Conservation (phyloP, 2,113 vertebrate genomes). For the Butorides virescens region DNA sequence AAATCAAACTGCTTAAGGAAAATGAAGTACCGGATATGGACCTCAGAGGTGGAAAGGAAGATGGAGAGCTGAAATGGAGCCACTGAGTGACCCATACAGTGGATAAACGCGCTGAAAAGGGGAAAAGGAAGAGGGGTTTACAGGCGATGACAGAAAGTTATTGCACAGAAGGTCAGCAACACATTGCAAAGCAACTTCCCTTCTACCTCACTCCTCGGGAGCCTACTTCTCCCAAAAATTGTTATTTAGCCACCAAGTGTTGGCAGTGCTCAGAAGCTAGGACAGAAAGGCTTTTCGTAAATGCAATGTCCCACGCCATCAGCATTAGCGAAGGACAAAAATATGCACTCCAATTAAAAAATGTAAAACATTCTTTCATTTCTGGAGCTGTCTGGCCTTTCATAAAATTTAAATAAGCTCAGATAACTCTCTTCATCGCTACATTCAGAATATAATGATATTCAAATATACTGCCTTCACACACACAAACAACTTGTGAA, state of each 20-base stretch:
- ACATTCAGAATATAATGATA: constrained; percentile 63
- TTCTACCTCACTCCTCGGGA: neutral
- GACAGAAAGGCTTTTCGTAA: neutral
- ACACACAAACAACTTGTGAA: constrained; percentile 71
- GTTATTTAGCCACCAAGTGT: neutral
- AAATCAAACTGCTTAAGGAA: neutral
- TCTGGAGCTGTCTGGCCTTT: constrained; percentile 28
- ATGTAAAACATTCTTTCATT: neutral
- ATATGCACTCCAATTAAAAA: neutral
- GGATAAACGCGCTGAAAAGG: neutral
- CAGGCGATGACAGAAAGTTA: neutral
- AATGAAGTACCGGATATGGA: fast-evolving
- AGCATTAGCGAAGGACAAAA: neutral
- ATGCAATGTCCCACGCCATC: neutral
- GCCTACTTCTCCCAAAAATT: neutral
- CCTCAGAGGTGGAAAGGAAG: neutral
- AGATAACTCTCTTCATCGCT: constrained; percentile 37
- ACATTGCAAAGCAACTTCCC: neutral
- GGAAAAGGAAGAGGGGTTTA: neutral
- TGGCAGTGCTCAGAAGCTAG: neutral
- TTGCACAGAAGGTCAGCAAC: neutral
- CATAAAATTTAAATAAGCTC: constrained; percentile 53
- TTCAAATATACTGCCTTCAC: constrained; percentile 66
- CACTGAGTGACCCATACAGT: neutral
- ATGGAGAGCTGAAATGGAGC: neutral